Base-by-base conservation (phyloP, 1,140 invertebrate genomes). In the Magallana gigas region DNA sequence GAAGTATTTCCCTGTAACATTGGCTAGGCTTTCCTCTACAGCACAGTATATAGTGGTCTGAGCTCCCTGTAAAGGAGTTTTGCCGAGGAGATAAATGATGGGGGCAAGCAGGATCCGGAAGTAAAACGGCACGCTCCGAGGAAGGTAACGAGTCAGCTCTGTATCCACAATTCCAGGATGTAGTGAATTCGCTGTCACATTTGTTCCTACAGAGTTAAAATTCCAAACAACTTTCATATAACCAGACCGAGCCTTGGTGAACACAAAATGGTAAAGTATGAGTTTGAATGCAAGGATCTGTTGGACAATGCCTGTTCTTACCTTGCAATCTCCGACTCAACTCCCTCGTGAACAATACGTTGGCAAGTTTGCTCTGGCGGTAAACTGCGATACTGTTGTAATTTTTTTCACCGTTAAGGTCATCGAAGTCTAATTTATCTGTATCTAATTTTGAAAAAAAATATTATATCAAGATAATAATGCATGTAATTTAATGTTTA, bases 1-100 rank as follows among this genome's bases (percentile, higher is more conserved):
- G 91, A 97, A 98, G 94, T 98, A 98, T 95, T 97, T 97, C 85
- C 98, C 98, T 56, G 94, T 96, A 0, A 97, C 96, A 80, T 96
- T 96, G 80, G 96, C 95, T 0, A 98, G 92, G 86, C 97, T 96
- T 81, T 97, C 96, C 9, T 97, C 96, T 36, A 93, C 89, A 87
- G 93, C 91, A 88, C 94, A 94, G 86, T 94, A 92, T 59, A 95
- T 91, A n/a, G 92, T 90, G 2, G 94, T 95, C 83, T 95, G 94
- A 8, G 95, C 90, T 14, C 92, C 92, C 80, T 92, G 87, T 11
- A 85, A 64, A n/a, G 3, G 87, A 12, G 57, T 90, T 89, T 83
- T 92, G 91, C 9, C 88, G 68, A 2, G 60, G 8, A 90, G 48
- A 58, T 9, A 56, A 11, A 88, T 8, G 36, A 56, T 36, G 14